Percentiles rank a stretch among this genome's conserved stretches.
These are phyloP conservation scores for Drosophila subquinaria DNA, from an alignment of 2,888 invertebrate species.

Conservation along the genomic window DNA sequence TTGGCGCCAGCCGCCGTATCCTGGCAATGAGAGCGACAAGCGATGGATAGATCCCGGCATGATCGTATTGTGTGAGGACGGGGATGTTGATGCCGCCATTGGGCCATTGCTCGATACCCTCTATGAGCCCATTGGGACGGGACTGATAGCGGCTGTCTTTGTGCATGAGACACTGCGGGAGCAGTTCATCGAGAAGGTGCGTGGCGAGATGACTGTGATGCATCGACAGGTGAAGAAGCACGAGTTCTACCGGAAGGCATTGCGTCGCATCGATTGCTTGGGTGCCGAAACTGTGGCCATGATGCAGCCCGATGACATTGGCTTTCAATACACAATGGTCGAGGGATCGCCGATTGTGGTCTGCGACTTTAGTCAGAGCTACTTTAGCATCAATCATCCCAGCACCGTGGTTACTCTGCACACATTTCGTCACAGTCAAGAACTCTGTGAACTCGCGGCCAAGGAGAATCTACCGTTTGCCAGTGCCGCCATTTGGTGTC, in stretches of 20 bases:
- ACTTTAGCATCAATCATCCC: constrained; percentile 52
- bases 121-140: constrained; percentile 46
- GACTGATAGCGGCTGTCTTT: constrained; percentile 46
- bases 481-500: constrained; percentile 56
- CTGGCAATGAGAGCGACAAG: constrained; percentile 52
- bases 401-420: constrained; percentile 65
- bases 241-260: constrained; percentile 24
- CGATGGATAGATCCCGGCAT: constrained; percentile 57
- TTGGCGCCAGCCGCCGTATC: constrained; percentile 61
- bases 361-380: constrained; percentile 59
- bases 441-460: constrained; percentile 35
- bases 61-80: constrained; percentile 48
- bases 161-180: constrained; percentile 66
- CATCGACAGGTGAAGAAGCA: constrained; percentile 52
- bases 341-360: constrained; percentile 59
- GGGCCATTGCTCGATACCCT: constrained; percentile 46
- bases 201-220: constrained; percentile 40
- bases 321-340: constrained; percentile 44
- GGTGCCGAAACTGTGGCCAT: constrained; percentile 53
- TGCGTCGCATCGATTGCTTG: constrained; percentile 45
- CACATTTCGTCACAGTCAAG: constrained; percentile 57
- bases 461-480: constrained; percentile 47
- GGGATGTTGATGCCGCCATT: constrained; percentile 46
- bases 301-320: constrained; percentile 50
- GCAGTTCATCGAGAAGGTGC: constrained; percentile 37